A percentile compares a stretch with the other conserved stretches of the same genome.
Conservation (phyloP, 2,797 vertebrate species). For the Rhinogobio ventralis region DNA sequence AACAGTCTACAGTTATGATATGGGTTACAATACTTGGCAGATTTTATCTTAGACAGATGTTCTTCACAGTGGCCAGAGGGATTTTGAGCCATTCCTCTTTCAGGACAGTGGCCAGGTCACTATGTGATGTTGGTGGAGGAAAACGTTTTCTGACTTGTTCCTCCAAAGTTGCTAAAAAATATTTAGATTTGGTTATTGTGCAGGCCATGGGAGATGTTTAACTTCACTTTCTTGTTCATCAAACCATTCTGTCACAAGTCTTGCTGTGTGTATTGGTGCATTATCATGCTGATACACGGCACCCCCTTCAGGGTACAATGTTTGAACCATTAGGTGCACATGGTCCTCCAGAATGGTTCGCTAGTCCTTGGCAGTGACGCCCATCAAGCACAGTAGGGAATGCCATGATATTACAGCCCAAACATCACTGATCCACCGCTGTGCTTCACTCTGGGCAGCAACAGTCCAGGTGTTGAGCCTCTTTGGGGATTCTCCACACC, state of each 20-base stretch:
- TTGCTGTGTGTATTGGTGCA: too few relatives aligned
- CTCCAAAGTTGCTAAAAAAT: neutral
- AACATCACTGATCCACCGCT: neutral
- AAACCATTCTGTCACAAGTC: too few relatives aligned
- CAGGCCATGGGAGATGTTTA: too few relatives aligned
- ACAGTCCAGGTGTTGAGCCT: neutral
- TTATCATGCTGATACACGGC: too few relatives aligned
- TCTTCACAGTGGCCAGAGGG: neutral
- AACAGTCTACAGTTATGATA: neutral
- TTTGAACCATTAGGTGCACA: too few relatives aligned
- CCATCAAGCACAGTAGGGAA: neutral
- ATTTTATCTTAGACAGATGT: neutral
- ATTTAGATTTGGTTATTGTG: too few relatives aligned
- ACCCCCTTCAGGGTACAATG: too few relatives aligned
- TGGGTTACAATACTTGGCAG: too few relatives aligned
- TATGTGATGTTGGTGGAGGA: neutral
- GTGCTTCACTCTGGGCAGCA: neutral
- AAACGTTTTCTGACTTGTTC: neutral
- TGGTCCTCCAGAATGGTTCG: neutral
- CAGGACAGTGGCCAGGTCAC: too few relatives aligned
- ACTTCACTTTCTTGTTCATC: too few relatives aligned
- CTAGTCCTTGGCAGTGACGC: neutral
- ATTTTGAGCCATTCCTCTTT: neutral
- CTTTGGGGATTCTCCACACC: too few relatives aligned
- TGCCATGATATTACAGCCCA: neutral